phyloP scores from a whole-genome alignment of 1,140 invertebrate species.

The Lepidostoma basale region DNA sequence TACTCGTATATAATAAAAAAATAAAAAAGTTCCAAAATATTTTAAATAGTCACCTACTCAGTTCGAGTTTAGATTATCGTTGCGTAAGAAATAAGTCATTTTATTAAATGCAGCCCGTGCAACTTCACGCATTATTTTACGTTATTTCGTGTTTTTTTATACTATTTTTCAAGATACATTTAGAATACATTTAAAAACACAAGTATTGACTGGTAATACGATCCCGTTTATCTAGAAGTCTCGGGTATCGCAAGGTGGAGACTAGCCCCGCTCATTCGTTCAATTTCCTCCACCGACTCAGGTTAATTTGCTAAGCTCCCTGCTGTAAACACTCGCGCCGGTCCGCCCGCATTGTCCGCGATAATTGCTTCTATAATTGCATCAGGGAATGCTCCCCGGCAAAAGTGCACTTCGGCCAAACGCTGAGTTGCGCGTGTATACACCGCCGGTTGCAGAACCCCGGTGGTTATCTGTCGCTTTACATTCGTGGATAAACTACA shows the following conservation, averaged over 20 bases:
- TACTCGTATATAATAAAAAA: too few species aligned
- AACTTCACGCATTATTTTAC: too few species aligned
- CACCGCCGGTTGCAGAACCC: background rate
- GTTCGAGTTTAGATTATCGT: too few species aligned
- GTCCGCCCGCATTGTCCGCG: background rate
- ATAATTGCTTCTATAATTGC: constrained; percentile 21
- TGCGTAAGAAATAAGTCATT: too few species aligned
- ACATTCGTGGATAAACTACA: background rate
- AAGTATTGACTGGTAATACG: background rate
- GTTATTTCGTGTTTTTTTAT: background rate
- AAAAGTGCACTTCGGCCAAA: background rate
- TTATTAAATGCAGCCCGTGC: too few species aligned
- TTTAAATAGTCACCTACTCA: too few species aligned
- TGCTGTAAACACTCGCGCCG: too few species aligned
- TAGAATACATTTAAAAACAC: background rate
- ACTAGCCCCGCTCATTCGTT: background rate
- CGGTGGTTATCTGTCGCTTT: background rate
- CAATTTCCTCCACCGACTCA: too few species aligned
- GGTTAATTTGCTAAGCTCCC: too few species aligned
- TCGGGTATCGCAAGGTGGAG: background rate
- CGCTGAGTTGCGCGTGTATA: background rate
- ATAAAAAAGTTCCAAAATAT: too few species aligned
- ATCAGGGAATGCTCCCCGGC: background rate
- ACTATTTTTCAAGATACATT: background rate
- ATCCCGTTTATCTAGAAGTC: background rate